Percentiles rank a stretch among this genome's conserved stretches.
Evolutionary conservation across 2,888 invertebrate species (phyloP).

Genomic region (Orchestes rusci): DNA sequence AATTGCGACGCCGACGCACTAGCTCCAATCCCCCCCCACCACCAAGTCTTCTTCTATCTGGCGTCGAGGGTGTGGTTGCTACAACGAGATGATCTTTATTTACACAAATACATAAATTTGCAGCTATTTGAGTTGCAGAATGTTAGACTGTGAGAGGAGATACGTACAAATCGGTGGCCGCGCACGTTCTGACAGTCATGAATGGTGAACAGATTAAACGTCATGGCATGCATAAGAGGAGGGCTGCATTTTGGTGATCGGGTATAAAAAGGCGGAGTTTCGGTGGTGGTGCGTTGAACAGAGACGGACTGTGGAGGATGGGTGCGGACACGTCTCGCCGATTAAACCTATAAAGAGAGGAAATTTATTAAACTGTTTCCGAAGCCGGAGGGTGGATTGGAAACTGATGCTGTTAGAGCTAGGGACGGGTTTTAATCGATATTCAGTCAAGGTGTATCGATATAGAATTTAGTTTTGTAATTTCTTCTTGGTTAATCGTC

Average conservation of each 20-base stretch:
- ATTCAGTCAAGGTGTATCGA: too few species aligned
- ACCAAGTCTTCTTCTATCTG: conserved; percentile 36
- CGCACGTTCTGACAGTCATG: conserved; percentile 22
- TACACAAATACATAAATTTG: conserved; percentile 32
- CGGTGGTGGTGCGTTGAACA: conserved; percentile 25
- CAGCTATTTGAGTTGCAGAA: conserved; percentile 17
- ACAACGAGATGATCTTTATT: conserved; percentile 43
- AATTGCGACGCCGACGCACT: conserved; percentile 43
- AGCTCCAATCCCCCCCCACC: conserved; percentile 36
- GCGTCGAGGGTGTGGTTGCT: conserved; percentile 49
- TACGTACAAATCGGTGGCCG: conserved; percentile 14
- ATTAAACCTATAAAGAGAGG: conserved; percentile 36
- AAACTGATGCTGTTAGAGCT: conserved; percentile 32
- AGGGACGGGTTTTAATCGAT: too few species aligned
- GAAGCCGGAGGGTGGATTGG: conserved; percentile 36
- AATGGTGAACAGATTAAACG: conserved; percentile 24
- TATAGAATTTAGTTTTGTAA: too few species aligned
- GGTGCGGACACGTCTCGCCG: conserved; percentile 26
- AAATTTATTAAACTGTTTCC: conserved; percentile 36
- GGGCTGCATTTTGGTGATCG: conserved; percentile 36
- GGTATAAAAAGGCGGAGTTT: conserved; percentile 41
- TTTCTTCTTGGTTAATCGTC: too few species aligned
- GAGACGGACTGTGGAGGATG: conserved; percentile 26
- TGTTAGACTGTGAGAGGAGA: conserved; percentile 19
- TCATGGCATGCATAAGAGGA: conserved; percentile 37